Evolutionary conservation across 2,113 vertebrate species (phyloP).

Genomic region (Peromyscus californicus): DNA sequence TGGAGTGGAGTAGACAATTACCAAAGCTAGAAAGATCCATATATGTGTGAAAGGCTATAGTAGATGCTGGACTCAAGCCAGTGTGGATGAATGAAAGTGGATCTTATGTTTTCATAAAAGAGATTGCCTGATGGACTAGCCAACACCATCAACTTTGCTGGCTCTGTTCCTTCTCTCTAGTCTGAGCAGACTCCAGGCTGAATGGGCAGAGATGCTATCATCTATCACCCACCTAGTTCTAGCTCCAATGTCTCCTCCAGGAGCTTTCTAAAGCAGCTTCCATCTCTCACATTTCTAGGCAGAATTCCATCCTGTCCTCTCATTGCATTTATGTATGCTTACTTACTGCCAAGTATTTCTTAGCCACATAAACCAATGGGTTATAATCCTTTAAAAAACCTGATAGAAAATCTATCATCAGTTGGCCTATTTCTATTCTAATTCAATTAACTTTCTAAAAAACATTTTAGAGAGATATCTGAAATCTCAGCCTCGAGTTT

Average conservation of each 20-base stretch:
- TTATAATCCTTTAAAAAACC: constrained; percentile 46
- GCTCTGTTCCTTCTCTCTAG: not conserved
- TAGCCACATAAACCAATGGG: not conserved
- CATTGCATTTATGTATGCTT: constrained; percentile 14
- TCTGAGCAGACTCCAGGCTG: not conserved
- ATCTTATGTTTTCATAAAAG: not conserved
- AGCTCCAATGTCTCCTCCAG: not conserved
- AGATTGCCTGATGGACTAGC: not conserved
- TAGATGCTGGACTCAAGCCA: not conserved
- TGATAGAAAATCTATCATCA: constrained; percentile 14
- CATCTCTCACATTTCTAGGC: not conserved
- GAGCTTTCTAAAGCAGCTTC: not conserved
- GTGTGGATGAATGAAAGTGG: not conserved
- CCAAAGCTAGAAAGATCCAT: not conserved
- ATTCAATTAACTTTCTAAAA: constrained; percentile 63
- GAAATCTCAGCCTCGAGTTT: constrained; percentile 16
- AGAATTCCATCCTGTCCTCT: not conserved
- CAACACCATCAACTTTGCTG: not conserved
- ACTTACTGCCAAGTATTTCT: not conserved
- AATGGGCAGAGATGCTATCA: not conserved
- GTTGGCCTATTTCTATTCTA: constrained; percentile 48
- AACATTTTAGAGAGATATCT: not conserved
- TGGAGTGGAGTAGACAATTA: not conserved
- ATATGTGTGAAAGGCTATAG: accelerated
- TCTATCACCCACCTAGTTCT: not conserved